phyloP scores from a whole-genome alignment of 37 sponge, comb jelly and placozoan species.

The Oscarella lobularis region DNA sequence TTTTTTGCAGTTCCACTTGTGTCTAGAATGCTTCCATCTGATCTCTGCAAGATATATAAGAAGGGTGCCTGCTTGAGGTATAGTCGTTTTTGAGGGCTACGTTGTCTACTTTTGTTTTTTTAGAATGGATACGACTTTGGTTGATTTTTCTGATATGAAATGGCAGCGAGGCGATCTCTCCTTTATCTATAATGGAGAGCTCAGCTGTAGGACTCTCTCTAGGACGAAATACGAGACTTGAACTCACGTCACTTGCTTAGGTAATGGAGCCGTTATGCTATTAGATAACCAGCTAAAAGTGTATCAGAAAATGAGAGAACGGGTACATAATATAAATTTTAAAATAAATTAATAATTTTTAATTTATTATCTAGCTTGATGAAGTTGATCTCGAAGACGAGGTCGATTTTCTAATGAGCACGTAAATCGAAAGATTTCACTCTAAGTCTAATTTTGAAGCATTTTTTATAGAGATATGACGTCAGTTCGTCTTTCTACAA shows the following conservation, averaged over 20 bases:
- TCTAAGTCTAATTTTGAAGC: background rate
- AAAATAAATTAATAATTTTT: slow-evolving; percentile 4
- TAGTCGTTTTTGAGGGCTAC: too few species aligned
- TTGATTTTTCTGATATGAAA: slow-evolving; percentile 76
- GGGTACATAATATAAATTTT: slow-evolving; percentile 6
- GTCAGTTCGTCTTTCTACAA: slow-evolving; percentile 80
- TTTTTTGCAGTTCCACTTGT: slow-evolving; percentile 54
- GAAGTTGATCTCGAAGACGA: slow-evolving; percentile 60
- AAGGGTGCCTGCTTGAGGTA: slow-evolving; percentile 48
- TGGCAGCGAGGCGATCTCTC: slow-evolving; percentile 78
- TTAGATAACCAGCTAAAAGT: slow-evolving; percentile 58
- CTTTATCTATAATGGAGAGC: slow-evolving; percentile 79
- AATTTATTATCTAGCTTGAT: slow-evolving; percentile 3
- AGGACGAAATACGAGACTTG: background rate
- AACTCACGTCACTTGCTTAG: background rate
- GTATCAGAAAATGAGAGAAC: slow-evolving; percentile 38
- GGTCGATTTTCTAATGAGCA: slow-evolving; percentile 62
- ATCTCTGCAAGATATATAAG: slow-evolving; percentile 71
- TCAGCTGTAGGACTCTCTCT: background rate
- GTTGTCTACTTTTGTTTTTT: background rate
- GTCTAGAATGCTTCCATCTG: slow-evolving; percentile 70
- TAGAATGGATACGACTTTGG: slow-evolving; percentile 66
- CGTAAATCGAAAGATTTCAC: background rate
- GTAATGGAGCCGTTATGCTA: slow-evolving; percentile 10
- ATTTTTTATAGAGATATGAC: slow-evolving; percentile 43